These are phyloP conservation scores for Menidia menidia DNA, from an alignment of 2,797 vertebrate species.

Conservation along the genomic window DNA sequence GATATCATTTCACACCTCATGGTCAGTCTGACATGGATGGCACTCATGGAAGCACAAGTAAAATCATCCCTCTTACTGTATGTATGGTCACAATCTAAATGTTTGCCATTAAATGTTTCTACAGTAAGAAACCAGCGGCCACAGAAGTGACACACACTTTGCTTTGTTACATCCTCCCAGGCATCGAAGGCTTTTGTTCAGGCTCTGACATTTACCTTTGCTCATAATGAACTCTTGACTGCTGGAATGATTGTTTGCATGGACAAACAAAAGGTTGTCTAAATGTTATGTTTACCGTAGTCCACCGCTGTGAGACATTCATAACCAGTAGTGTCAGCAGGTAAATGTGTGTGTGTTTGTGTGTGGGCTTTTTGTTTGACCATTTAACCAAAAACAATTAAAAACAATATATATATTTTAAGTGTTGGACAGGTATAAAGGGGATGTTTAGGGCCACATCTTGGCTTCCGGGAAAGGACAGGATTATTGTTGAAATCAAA, in stretches of 20 bases:
- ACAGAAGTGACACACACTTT: constrained; percentile 28
- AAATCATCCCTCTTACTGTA: background rate
- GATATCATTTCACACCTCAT: background rate
- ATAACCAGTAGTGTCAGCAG: constrained; percentile 49
- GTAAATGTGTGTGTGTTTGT: constrained; percentile 17
- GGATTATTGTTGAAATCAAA: background rate
- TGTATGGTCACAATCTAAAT: constrained; percentile 19
- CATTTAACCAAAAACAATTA: background rate
- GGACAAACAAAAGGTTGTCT: constrained; percentile 38
- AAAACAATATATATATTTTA: background rate
- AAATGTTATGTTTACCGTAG: constrained; percentile 42
- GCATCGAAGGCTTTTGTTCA: constrained; percentile 20
- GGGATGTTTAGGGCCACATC: background rate
- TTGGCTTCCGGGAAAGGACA: background rate
- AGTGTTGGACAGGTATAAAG: background rate
- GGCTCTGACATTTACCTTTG: constrained; percentile 49
- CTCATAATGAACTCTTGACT: constrained; percentile 34
- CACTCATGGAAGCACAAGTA: background rate
- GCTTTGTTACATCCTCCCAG: constrained; percentile 28
- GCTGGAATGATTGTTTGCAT: constrained; percentile 22
- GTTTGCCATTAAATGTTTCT: constrained; percentile 6
- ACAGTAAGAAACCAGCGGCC: constrained; percentile 29
- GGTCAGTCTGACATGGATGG: background rate
- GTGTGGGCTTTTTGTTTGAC: background rate
- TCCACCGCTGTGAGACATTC: constrained; percentile 21